Evolutionary conservation across 1,140 invertebrate species (phyloP), one percentile per base, ranked within the genome.

Genomic region (Scaptomyza montana): DNA sequence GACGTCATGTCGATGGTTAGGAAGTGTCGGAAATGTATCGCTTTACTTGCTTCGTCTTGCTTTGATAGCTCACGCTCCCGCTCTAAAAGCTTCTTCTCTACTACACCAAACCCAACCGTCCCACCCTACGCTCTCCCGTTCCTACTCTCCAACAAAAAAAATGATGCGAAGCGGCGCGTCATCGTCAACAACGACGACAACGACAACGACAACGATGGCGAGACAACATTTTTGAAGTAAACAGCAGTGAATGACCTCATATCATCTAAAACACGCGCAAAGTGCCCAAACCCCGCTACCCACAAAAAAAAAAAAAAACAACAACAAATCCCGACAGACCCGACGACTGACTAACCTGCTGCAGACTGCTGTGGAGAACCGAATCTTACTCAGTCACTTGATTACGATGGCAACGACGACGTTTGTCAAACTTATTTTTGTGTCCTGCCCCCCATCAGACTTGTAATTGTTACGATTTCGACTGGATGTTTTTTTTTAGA

Each of bases 221-320:
- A 86, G 82, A 89, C 82, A 81, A 77, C 74, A 77, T 77, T 80
- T 89, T 87, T 45, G 82, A 63, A 89, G 85, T 89, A 84, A 79
- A 89, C 79, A 89, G 73, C 89, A 90, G 89, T 90, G 89, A 90
- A 90, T 90, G 89, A 90, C 89, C 89, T 90, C 84, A 89, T 90
- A 90, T 90, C 80, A 90, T 90, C 80, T 89, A 85, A 81, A 73
- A 90, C 89, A 90, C 89, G 89, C 89, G 80, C 89, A 74, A 78
- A 56, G 79, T 77, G 78, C 82, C 78, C 84, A 89, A 80, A 89
- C 80, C 74, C 59, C 43, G 36, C 28, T 19, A 46, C 8, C 50
- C 21, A 61, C 16, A 36, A 25, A 25, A 1, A 25, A 25, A 2
- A 25, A 2, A 25, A 25, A 25, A 25, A 25, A 2, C 1, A 25